Percentiles rank a stretch among this genome's conserved stretches.
Evolutionary conservation across 2,113 vertebrate species (phyloP).

Genomic region (Tringa solitaria): DNA sequence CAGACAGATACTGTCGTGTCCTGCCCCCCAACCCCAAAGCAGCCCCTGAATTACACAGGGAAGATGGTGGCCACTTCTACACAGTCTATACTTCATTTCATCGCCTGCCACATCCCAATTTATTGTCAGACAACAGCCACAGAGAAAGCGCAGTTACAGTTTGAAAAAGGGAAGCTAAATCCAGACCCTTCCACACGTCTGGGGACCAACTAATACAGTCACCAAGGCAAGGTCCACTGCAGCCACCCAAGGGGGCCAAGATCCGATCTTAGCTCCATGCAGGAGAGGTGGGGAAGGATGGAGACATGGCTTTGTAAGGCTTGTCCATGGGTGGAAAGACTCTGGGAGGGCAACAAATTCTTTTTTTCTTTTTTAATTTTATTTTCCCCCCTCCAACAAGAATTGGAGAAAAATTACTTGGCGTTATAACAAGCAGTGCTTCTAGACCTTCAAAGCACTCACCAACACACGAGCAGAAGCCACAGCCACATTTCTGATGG

Average conservation of each 20-base stretch:
- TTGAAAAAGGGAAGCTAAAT: neutral
- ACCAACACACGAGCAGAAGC: neutral
- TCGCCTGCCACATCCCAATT: accelerated
- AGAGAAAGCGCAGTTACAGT: neutral
- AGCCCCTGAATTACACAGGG: accelerated
- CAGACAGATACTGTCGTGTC: no score
- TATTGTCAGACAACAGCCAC: neutral
- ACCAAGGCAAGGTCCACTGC: neutral
- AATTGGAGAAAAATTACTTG: neutral
- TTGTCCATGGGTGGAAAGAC: neutral
- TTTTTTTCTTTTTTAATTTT: neutral
- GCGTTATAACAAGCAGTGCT: neutral
- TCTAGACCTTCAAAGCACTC: neutral
- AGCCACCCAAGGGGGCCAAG: neutral
- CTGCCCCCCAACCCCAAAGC: neutral
- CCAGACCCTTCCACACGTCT: neutral
- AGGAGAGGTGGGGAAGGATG: neutral
- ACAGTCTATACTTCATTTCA: neutral
- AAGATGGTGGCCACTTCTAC: neutral
- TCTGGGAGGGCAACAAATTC: neutral
- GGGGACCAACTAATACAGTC: neutral
- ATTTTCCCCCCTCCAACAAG: neutral
- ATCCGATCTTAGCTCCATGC: accelerated
- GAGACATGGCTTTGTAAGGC: neutral
- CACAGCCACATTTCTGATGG: accelerated